Evolutionary conservation across 2,113 vertebrate species (phyloP), one percentile per base, ranked within the genome.

Genomic region (Corapipo altera): DNA sequence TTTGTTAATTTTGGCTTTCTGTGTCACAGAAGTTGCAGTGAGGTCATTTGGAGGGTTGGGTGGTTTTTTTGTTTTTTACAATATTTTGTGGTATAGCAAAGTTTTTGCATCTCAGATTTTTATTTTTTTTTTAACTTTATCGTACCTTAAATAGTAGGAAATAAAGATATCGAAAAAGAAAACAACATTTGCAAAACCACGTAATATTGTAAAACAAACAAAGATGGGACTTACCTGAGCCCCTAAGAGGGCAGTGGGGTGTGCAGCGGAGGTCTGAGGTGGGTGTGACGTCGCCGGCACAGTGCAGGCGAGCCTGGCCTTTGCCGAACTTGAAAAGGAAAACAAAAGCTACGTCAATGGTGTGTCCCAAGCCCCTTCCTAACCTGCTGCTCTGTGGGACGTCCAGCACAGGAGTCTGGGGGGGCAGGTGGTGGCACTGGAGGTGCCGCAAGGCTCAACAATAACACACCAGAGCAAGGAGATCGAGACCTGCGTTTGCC

Each of bases 181-280:
- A 93, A 96, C 89, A 91, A 96, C 93, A 92, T 96, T 96, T 95
- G 96, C 94, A 96, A 97, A 95, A 97, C 96, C 96, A 97, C 96
- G 39, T 96, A 97, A 97, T 97, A 97, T 96, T 97, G 97, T 97
- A 97, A 97, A 97, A 95, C 89, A 97, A 97, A 97, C 96, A 95
- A 92, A 81, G 88, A 33, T 13, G 43, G 93, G 89, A 95, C 96
- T 97, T 97, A 97, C 96, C 96, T 97, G 95, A 44, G 94, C 79
- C 95, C 95, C 92, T 73, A 93, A 91, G 6, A 90, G 93, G 96
- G 86, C 89, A 73, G 57, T 93, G 11, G 95, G 76, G 51, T 64
- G 81, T 95, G 95, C 94, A 95, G 96, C 33, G 30, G 92, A 96
- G 95, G 78, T 75, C 95, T 82, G 96, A 74, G 93, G 74, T 75